Evolutionary conservation across 2,113 vertebrate species (phyloP), one percentile per base, ranked within the genome.

Genomic region (Cromileptes altivelis): DNA sequence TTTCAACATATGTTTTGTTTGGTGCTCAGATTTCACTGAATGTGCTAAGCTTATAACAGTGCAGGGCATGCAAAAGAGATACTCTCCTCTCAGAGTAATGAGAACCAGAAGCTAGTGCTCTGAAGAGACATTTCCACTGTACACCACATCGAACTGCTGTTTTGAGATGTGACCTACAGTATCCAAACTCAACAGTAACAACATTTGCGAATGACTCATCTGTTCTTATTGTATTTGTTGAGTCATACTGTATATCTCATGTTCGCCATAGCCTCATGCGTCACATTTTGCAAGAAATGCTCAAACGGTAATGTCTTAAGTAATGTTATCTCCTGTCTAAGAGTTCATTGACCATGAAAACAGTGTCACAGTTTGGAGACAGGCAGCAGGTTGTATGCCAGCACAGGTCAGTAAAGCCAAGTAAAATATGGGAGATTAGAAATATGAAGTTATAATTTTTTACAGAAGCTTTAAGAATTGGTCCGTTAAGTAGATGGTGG

Each of bases 141-240:
- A 25, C 70, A 58, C 64, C 63, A 25, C 49, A 60, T 75, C 8
- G 21, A 12, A 21, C 55, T 40, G 79, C 65, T 69, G 52, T 71
- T 71, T 85, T 10, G 56, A 78, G 62, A 85, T 75, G 71, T 86
- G 84, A 86, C 86, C 81, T 56, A 21, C 65, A 42, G 64, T 68
- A 61, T 87, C 73, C 69, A 85, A 77, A 84, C 81, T 70, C 42
- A 71, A 73, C 69, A 70, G 55, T 79, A 87, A 87, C 63, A 52
- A 57, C 53, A 62, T 85, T 84, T 88, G 61, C 25, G 63, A 69
- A 71, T 91, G 89, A 92, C 89, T 92, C 89, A 91, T 93, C 81
- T 82, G 80, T 45, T 87, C 85, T 88, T 67, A 81, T 89, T 88
- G 83, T 86, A 67, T 85, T 88, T 88, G 77, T 83, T 89, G 87